phyloP scores from a whole-genome alignment of 2,113 vertebrate species.

The Cinclus mexicanus region DNA sequence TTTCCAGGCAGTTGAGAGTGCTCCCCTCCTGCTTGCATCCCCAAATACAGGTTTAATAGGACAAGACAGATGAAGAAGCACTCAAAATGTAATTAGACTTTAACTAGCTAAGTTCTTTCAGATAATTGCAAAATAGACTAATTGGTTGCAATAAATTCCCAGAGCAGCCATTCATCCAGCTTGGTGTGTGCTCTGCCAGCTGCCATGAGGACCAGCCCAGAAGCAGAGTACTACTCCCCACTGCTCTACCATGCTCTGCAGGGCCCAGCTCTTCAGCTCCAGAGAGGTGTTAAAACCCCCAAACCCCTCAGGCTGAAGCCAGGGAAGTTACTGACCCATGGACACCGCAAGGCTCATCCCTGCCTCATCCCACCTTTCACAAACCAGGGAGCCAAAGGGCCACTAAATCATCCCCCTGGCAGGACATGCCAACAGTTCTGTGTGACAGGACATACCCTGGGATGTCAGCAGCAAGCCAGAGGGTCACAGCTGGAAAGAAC shows the following conservation, averaged over 20 bases:
- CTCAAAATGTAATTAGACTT: constrained; percentile 51
- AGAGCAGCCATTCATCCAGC: not conserved
- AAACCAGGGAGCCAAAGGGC: not conserved
- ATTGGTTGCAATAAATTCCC: constrained; percentile 44
- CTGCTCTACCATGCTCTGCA: not conserved
- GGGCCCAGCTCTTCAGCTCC: not conserved
- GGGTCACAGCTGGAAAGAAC: not conserved
- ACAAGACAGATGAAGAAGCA: constrained; percentile 32
- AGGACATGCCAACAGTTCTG: not conserved
- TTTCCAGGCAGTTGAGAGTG: not conserved
- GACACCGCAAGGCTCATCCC: not conserved
- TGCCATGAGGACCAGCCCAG: not conserved
- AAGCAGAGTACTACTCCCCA: not conserved
- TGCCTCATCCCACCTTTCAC: not conserved
- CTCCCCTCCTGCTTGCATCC: not conserved
- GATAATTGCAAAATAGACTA: constrained; percentile 47
- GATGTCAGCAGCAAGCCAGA: not conserved
- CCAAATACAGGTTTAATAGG: constrained; percentile 3
- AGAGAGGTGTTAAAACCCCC: not conserved
- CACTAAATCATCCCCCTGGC: not conserved
- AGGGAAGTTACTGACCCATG: not conserved
- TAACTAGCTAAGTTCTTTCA: constrained; percentile 27
- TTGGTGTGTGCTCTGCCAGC: not conserved
- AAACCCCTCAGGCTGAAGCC: not conserved
- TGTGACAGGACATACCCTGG: not conserved